Percentiles rank a stretch among this genome's conserved stretches.
Conservation (phyloP, 2,797 vertebrate genomes). For the Channa striata region DNA sequence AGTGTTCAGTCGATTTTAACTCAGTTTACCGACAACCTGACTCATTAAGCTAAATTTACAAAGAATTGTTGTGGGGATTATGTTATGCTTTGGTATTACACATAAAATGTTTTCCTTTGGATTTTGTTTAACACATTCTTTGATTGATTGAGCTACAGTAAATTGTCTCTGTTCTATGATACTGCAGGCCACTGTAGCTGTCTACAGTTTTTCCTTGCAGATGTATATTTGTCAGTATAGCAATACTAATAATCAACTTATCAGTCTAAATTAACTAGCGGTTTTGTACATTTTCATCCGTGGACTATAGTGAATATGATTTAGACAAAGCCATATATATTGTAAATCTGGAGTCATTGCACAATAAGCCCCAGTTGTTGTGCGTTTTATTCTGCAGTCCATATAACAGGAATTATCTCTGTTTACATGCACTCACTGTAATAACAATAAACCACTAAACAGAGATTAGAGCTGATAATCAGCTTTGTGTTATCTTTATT, state of each 20-base stretch:
- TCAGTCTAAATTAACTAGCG: no score
- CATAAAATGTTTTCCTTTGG: not conserved
- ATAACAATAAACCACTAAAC: not conserved
- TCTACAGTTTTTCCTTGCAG: not conserved
- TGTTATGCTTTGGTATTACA: not conserved
- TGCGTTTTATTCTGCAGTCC: conserved; percentile 2
- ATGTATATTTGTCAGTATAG: not conserved
- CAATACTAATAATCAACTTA: no score
- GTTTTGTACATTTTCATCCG: not conserved
- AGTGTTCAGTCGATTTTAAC: not conserved
- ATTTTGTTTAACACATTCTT: not conserved
- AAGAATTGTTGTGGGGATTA: not conserved
- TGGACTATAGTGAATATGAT: conserved; percentile 1
- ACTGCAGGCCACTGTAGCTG: no score
- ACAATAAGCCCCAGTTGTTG: not conserved
- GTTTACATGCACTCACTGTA: not conserved
- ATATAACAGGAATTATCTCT: not conserved
- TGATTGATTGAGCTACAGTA: not conserved
- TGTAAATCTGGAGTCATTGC: not conserved
- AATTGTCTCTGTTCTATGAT: not conserved
- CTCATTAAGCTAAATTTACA: not conserved
- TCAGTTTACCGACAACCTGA: conserved; percentile 1
- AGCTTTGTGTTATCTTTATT: not conserved
- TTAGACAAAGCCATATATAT: no score
- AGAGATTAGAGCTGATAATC: not conserved